Base-by-base conservation (phyloP, 2,113 vertebrate genomes). In the Xerus inauris region DNA sequence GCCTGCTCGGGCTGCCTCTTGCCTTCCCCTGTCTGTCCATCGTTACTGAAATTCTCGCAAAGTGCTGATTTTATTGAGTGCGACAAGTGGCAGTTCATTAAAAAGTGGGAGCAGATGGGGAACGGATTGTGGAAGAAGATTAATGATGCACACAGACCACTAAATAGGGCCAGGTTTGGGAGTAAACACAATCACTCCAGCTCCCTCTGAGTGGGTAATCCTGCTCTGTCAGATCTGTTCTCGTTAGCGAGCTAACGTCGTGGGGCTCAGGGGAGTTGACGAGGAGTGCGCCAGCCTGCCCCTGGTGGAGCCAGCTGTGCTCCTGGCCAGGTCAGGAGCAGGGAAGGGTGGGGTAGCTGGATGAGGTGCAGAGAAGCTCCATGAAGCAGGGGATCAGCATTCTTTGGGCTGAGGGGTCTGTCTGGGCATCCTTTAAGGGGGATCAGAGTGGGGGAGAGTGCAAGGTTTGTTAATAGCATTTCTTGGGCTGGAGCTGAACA, bases 51-150 rank as follows among this genome's bases (percentile, higher is more conserved):
- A 96, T 98, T 97, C 97, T 91, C 0, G 80, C 96, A 93, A 96
- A 97, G 98, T 89, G 67, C 96, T 98, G 98, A 98, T 98, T 98
- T 98, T 98, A 98, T 98, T 98, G 98, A 98, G 98, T 98, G 98
- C 97, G 98, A 98, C 98, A 98, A 98, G 98, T 98, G 98, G 98
- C 98, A 98, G 98, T 98, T 98, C 98, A 98, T 98, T 98, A 98
- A 98, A 98, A 98, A 98, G 98, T 98, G 98, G 98, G 98, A 98
- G 98, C 98, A 98, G 98, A 98, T 98, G 98, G 98, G 98, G 98
- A 98, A 96, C 97, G 98, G 98, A 98, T 98, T 98, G 98, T 98
- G 98, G 98, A 97, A 97, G 98, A 98, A 98, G 98, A 98, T 99
- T 98, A 98, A 98, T 98, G 98, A 98, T 98, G 98, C 97, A 72